These are phyloP conservation scores for Epinephelus fuscoguttatus DNA, from an alignment of 2,113 vertebrate genomes.

Conservation along the genomic window DNA sequence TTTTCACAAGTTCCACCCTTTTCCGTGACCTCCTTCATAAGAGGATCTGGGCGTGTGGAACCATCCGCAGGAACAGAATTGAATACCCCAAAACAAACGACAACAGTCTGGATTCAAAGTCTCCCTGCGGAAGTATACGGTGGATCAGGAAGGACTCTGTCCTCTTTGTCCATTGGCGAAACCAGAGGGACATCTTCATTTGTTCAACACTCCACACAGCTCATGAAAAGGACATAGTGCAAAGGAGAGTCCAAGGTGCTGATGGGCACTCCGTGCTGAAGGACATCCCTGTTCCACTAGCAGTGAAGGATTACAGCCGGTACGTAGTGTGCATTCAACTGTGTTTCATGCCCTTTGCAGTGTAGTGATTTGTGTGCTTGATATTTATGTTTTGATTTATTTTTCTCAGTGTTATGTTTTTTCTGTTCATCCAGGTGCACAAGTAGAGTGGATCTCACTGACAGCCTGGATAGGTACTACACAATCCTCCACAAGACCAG, in stretches of 20 bases:
- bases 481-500: too few relatives aligned
- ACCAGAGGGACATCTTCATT: not conserved
- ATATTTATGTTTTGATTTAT: too few relatives aligned
- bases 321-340: not conserved
- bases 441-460: too few relatives aligned
- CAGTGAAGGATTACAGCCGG: not conserved
- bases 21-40: not conserved
- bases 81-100: not conserved
- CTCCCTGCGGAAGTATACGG: not conserved
- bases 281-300: not conserved
- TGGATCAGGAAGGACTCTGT: not conserved
- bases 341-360: not conserved
- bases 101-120: not conserved
- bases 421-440: too few relatives aligned
- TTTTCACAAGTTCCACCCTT: not conserved
- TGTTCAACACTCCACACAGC: conserved; percentile 6
- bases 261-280: not conserved
- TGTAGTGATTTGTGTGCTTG: too few relatives aligned
- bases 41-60: not conserved
- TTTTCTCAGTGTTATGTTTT: too few relatives aligned
- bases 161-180: conserved; percentile 8
- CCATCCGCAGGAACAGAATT: not conserved
- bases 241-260: not conserved
- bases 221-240: not conserved
- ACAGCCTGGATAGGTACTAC: too few relatives aligned